Percentiles rank a stretch among this genome's conserved stretches.
Conservation (phyloP, 2,797 vertebrate genomes). For the Ceryle rudis region DNA sequence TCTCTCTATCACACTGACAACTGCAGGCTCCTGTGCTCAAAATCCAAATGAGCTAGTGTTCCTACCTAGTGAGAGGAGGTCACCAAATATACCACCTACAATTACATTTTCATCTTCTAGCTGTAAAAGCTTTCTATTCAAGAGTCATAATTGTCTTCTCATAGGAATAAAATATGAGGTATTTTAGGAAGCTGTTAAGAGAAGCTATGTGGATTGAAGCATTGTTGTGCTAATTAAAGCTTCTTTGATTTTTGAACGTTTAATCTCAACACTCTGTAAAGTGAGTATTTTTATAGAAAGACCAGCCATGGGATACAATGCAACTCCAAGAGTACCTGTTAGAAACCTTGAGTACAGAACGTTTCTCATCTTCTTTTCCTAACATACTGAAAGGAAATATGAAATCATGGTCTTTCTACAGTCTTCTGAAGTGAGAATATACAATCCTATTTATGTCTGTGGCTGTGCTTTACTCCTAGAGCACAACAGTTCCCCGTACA, state of each 20-base stretch:
- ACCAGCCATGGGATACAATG: background rate
- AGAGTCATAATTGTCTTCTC: constrained; percentile 47
- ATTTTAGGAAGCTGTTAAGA: constrained; percentile 43
- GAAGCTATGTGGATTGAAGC: constrained; percentile 45
- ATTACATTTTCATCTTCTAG: constrained; percentile 26
- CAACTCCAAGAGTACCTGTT: constrained; percentile 11
- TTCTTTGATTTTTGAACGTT: constrained; percentile 37
- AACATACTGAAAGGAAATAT: background rate
- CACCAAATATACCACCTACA: constrained; percentile 62
- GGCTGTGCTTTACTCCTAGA: background rate
- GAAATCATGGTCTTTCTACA: background rate
- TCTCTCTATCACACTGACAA: background rate
- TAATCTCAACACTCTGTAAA: constrained; percentile 15
- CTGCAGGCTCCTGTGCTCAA: background rate
- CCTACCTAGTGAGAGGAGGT: constrained; percentile 58
- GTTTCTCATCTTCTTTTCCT: constrained; percentile 5
- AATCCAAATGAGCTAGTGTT: background rate
- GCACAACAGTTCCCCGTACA: background rate
- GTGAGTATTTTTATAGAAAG: constrained; percentile 45
- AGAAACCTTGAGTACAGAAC: background rate
- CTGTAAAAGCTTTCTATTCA: constrained; percentile 50
- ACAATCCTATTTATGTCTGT: background rate
- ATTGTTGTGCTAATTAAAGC: constrained; percentile 61
- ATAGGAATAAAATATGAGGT: constrained; percentile 32
- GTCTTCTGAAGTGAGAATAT: background rate